Conservation (phyloP, 2,113 vertebrate species). For the Callorhinus ursinus region DNA sequence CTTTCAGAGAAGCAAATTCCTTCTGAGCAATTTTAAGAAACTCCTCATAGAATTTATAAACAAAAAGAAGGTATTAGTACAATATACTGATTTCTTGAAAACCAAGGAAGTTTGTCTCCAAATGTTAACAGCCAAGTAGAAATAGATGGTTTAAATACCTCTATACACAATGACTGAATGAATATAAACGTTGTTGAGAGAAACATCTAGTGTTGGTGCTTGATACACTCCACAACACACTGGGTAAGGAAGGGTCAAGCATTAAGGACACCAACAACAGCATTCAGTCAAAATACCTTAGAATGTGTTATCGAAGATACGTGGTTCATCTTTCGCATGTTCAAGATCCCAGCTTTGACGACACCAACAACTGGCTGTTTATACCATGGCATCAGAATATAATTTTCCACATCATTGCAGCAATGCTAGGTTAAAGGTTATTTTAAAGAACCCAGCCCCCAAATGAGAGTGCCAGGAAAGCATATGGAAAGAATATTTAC, state of each 20-base stretch:
- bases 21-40: background rate
- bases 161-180: background rate
- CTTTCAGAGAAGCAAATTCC: background rate
- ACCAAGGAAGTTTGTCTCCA: background rate
- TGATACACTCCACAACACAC: rapidly evolving
- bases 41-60: background rate
- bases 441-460: background rate
- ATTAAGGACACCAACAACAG: background rate
- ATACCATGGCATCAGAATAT: background rate
- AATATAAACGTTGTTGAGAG: background rate
- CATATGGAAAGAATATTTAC: background rate
- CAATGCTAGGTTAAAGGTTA: background rate
- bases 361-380: background rate
- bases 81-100: background rate
- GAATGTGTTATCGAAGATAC: background rate
- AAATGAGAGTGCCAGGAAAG: background rate
- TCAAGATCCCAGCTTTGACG: background rate
- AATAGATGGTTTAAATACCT: background rate
- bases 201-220: background rate
- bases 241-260: rapidly evolving
- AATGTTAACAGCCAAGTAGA: background rate
- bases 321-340: background rate
- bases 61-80: background rate
- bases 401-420: background rate
- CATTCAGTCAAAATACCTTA: background rate